Conservation (phyloP, 30 jellyfish, hydroid and myxozoan species). For the Cassiopea xamachana region DNA sequence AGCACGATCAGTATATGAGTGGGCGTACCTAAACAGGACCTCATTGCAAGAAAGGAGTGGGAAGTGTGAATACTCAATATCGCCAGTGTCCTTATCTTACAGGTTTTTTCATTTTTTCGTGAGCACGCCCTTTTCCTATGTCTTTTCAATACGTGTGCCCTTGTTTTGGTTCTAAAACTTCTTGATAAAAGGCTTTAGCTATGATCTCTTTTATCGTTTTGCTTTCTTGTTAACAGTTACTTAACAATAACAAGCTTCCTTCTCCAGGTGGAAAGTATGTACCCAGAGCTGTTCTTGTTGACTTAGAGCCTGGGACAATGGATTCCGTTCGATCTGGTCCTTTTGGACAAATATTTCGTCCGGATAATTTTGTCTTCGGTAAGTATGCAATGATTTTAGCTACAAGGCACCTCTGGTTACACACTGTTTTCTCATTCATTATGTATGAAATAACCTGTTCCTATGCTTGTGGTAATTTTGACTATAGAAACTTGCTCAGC, state of each 20-base stretch:
- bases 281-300: slow-evolving; percentile 91
- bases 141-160: too few relatives aligned
- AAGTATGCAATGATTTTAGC: not conserved
- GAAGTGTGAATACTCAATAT: too few relatives aligned
- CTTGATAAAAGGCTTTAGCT: too few relatives aligned
- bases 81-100: too few relatives aligned
- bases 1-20: too few relatives aligned
- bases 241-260: not conserved
- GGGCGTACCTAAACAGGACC: too few relatives aligned
- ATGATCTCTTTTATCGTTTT: not conserved
- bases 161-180: too few relatives aligned
- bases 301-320: slow-evolving; percentile 90
- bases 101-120: too few relatives aligned
- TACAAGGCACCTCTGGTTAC: not conserved
- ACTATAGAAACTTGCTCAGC: not conserved
- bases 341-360: slow-evolving; percentile 81
- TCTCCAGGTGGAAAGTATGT: slow-evolving; percentile 84
- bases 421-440: not conserved
- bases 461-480: not conserved
- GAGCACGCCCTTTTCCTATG: too few relatives aligned
- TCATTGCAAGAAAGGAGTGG: too few relatives aligned
- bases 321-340: slow-evolving; percentile 87
- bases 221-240: not conserved
- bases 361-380: slow-evolving; percentile 92
- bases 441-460: not conserved